Percentiles rank a stretch among this genome's conserved stretches.
phyloP scores from a whole-genome alignment of 2,888 invertebrate species.

The Strigamia maritima region DNA sequence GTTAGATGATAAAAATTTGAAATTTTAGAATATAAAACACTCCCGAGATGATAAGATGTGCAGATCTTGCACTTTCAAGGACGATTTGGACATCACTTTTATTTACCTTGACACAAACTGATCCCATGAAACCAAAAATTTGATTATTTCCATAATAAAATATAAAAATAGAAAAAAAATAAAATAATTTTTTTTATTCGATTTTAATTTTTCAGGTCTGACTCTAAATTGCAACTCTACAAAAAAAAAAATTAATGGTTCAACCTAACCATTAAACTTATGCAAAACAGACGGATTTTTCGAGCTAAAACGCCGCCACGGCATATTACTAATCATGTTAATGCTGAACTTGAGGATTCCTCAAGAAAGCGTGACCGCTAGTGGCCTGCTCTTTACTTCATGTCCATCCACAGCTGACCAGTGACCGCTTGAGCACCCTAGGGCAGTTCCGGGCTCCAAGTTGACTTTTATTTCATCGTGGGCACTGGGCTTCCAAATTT shows the following conservation, averaged over 20 bases:
- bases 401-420: background rate
- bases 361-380: constrained; percentile 15
- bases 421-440: background rate
- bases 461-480: background rate
- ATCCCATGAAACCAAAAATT: no score
- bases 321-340: background rate
- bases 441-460: background rate
- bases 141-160: no score
- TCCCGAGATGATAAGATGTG: background rate
- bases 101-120: background rate
- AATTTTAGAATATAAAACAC: background rate
- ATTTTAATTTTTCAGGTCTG: no score
- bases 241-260: no score
- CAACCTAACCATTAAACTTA: no score
- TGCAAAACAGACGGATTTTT: no score
- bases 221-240: no score
- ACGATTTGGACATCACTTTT: background rate
- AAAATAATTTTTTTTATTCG: no score
- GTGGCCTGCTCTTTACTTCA: constrained; percentile 2
- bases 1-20: background rate
- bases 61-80: background rate
- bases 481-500: no score
- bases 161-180: no score
- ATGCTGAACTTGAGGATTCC: background rate
- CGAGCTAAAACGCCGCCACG: background rate